These are phyloP conservation scores for Melanostoma mellinum DNA, from an alignment of 2,888 invertebrate species.

Conservation along the genomic window DNA sequence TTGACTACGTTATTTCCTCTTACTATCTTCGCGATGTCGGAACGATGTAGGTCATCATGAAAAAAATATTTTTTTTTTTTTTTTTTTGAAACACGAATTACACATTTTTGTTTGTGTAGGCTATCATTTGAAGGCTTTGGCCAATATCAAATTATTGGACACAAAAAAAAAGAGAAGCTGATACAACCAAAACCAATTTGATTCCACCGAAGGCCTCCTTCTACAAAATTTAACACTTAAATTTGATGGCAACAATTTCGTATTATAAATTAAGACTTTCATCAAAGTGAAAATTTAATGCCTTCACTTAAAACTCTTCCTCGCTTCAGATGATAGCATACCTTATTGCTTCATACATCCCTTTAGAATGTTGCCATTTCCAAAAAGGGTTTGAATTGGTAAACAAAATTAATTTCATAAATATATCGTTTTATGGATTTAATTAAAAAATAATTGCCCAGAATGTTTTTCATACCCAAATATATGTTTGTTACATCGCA, in stretches of 20 bases:
- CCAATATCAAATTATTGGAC: too few relatives aligned
- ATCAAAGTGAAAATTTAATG: conserved; percentile 40
- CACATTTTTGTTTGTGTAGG: too few relatives aligned
- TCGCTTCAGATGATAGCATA: neutral
- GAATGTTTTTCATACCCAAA: conserved; percentile 17
- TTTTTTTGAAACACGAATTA: too few relatives aligned
- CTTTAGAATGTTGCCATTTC: conserved; percentile 33
- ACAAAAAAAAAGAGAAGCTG: too few relatives aligned
- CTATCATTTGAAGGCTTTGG: too few relatives aligned
- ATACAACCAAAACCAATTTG: too few relatives aligned
- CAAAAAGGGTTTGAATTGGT: conserved; percentile 30
- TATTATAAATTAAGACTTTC: conserved; percentile 49
- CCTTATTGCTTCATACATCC: neutral
- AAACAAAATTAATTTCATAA: conserved; percentile 67
- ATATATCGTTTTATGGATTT: conserved; percentile 70
- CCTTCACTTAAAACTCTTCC: conserved; percentile 3
- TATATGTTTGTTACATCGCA: neutral
- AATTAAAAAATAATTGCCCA: conserved; percentile 70
- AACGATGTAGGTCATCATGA: too few relatives aligned
- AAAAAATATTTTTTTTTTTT: too few relatives aligned
- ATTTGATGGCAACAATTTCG: conserved; percentile 10
- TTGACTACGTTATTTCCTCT: too few relatives aligned
- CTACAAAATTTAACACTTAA: too few relatives aligned
- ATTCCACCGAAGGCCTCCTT: too few relatives aligned
- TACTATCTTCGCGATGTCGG: too few relatives aligned